These are phyloP conservation scores for Thomomys bottae DNA, from an alignment of 2,113 vertebrate genomes.

Conservation along the genomic window DNA sequence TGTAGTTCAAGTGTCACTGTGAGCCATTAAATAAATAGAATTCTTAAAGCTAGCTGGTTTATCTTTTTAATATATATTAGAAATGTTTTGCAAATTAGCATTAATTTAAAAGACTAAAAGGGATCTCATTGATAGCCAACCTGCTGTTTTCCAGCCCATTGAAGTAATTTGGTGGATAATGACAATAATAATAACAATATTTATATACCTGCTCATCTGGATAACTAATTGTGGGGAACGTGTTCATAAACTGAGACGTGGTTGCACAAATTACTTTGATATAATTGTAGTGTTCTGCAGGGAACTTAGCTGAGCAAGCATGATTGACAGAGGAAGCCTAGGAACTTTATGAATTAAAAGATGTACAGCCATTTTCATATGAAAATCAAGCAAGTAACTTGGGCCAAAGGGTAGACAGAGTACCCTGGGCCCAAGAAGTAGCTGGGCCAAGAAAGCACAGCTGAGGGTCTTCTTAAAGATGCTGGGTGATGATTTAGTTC, in stretches of 20 bases:
- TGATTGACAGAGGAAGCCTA: slow-evolving; percentile 17
- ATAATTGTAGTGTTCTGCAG: not conserved
- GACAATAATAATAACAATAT: not conserved
- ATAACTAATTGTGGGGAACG: not conserved
- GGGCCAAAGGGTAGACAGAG: slow-evolving; percentile 32
- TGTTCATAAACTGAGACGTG: not conserved
- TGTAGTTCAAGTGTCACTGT: slow-evolving; percentile 28
- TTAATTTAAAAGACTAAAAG: slow-evolving; percentile 52
- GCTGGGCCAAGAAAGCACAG: slow-evolving; percentile 45
- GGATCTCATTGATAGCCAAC: not conserved
- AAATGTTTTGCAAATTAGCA: slow-evolving; percentile 53
- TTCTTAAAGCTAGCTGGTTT: slow-evolving; percentile 42
- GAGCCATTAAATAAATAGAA: slow-evolving; percentile 32
- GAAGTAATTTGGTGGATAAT: slow-evolving; percentile 14
- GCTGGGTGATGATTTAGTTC: not conserved
- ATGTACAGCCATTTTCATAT: slow-evolving; percentile 40
- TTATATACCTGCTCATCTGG: slow-evolving; percentile 2
- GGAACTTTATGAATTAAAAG: slow-evolving; percentile 39
- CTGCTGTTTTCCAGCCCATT: not conserved
- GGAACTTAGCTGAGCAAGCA: not conserved
- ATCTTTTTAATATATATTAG: slow-evolving; percentile 35
- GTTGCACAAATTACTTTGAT: not conserved
- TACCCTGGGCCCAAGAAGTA: slow-evolving; percentile 59
- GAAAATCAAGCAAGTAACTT: slow-evolving; percentile 26
- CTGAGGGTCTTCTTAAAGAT: slow-evolving; percentile 38